Conservation (phyloP, 2,113 vertebrate species). For the Ancistrus triradiatus region DNA sequence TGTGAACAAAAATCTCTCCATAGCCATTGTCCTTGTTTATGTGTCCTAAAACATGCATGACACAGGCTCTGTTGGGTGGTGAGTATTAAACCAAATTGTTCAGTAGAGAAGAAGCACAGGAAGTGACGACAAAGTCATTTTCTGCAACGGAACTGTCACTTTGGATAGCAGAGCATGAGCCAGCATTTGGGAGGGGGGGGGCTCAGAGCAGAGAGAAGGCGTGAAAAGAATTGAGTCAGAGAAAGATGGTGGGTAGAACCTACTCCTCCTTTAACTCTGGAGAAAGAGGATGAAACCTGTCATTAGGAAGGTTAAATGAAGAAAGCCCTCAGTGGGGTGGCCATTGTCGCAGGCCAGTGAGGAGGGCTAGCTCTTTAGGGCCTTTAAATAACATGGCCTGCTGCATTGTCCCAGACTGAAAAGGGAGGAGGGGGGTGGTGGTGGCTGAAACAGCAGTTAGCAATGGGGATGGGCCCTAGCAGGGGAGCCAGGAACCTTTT, state of each 20-base stretch:
- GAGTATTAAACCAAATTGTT: neutral
- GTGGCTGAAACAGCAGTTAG: slow-evolving; percentile 61
- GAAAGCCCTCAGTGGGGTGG: slow-evolving; percentile 62
- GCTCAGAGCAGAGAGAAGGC: slow-evolving; percentile 3
- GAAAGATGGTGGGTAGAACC: slow-evolving; percentile 59
- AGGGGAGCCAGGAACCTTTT: slow-evolving; percentile 40
- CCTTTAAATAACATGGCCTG: slow-evolving; percentile 73
- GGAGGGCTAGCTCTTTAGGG: slow-evolving; percentile 69
- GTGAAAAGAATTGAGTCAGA: slow-evolving; percentile 38
- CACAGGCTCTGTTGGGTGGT: neutral
- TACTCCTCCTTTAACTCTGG: slow-evolving; percentile 58
- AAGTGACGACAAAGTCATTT: slow-evolving; percentile 53
- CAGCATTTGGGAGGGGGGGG: neutral
- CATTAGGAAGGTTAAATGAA: slow-evolving; percentile 72
- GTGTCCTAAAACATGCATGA: neutral
- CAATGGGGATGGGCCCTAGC: slow-evolving; percentile 47
- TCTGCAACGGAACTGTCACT: slow-evolving; percentile 45
- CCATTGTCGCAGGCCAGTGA: slow-evolving; percentile 65
- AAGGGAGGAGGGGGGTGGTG: slow-evolving; percentile 60
- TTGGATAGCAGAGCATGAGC: slow-evolving; percentile 22
- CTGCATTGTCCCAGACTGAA: slow-evolving; percentile 68
- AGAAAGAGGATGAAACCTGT: slow-evolving; percentile 75
- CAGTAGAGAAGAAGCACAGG: slow-evolving; percentile 4
- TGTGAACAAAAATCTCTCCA: neutral
- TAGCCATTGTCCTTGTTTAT: neutral